Evolutionary conservation across 2,888 invertebrate genomes (phyloP), one percentile per base, ranked within the genome.

Genomic region (Netelia melanura): DNA sequence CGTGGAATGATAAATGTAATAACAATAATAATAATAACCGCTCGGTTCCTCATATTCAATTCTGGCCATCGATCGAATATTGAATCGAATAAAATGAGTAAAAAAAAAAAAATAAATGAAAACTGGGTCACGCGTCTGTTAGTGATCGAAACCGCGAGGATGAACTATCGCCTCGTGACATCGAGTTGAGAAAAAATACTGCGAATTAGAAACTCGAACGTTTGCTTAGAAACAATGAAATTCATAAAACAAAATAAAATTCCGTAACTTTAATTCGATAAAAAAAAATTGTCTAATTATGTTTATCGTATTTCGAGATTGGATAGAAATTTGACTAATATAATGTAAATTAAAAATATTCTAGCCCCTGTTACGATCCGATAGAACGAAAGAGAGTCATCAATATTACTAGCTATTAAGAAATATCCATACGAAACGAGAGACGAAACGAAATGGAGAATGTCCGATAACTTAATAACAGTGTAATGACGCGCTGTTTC

Each of bases 331-430:
- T 21, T 21, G 21, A 21, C 21, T 21, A 21, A 21, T 21, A 11
- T 25, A 48, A 61, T 38, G 5, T 14, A 21, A n/a, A 17, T 52
- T 75, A 68, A 79, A 79, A 70, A 11, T 70, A 79, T 75, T 67
- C 70, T 43, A 74, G 52, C 72, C 74, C 68, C 62, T 44, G 54
- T 54, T 70, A 74, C 72, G 38, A 30, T 30, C 3, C 30, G 30
- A 79, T 62, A 62, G 17, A 83, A 56, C 64, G 68, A 62, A 83
- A 83, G 54, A 83, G 79, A 75, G 83, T 70, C 68, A 83, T 83
- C 83, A 75, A 83, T 79, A 83, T 78, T 58, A 70, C 68, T 74
- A 83, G 70, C 79, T 79, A 83, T 83, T 56, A 56, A 79, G 83
- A 23, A 30, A 65, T 65, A 43, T n/a, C 14, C 38, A 54, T 21